These are phyloP conservation scores for Clarias macrocephalus DNA, from an alignment of 2,113 vertebrate species.

Conservation along the genomic window DNA sequence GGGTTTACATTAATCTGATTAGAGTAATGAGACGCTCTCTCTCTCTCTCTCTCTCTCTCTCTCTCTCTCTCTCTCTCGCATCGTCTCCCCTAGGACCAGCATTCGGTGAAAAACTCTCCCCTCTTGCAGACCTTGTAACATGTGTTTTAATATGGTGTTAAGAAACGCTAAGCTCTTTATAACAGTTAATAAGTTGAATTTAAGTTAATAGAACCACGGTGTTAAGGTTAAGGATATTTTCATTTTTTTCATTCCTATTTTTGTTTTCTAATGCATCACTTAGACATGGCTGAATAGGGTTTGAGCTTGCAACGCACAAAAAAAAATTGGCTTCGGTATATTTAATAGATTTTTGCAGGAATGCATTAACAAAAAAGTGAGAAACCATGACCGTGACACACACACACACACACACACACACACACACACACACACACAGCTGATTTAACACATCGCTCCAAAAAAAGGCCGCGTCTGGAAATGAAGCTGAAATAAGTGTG, in stretches of 20 bases:
- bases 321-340: background rate
- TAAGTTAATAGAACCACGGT: background rate
- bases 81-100: background rate
- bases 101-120: background rate
- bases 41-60: background rate
- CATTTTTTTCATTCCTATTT: background rate
- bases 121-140: background rate
- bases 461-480: background rate
- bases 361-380: background rate
- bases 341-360: background rate
- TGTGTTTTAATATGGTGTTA: background rate
- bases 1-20: constrained; percentile 31
- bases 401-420: too few species aligned
- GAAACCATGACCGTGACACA: background rate
- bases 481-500: background rate
- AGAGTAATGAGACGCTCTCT: constrained; percentile 23
- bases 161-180: background rate
- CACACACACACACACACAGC: too few species aligned
- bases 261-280: background rate
- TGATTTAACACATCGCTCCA: background rate
- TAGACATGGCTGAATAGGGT: background rate
- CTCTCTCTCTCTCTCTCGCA: background rate
- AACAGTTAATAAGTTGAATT: background rate
- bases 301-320: background rate
- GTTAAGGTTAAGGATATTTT: background rate